Base-by-base conservation (phyloP, 2,113 vertebrate species). In the Andinoacara biseriatus region DNA sequence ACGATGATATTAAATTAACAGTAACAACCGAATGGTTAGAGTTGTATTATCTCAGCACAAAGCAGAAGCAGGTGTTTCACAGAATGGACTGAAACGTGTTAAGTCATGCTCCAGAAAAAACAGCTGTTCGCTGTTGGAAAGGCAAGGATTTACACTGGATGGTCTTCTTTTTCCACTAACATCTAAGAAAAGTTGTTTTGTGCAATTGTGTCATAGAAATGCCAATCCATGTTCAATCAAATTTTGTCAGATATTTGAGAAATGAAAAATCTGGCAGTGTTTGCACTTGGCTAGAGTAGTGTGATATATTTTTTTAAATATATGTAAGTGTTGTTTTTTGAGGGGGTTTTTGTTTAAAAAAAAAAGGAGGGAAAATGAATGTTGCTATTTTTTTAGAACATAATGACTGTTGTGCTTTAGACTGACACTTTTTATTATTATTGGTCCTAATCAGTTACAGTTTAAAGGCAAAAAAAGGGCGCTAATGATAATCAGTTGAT, bases 241-340 rank as follows among this genome's bases (percentile, higher is more conserved):
- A 95, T 94, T 96, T 89, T 94, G 94, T 95, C 95, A 95, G 94
- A 96, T 91, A 69, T 89, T 94, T 95, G 95, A 95, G 94, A 86
- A 92, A 92, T 92, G 89, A 92, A 91, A 92, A 96, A 95, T 96
- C 91, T 96, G 97, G 96, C 97, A 96, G 96, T 92, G 94, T 96
- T 99, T 98, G 97, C 97, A 97, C 96, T 97, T 95, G 92, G 67
- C 96, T 97, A 93, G 89, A 96, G 97, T 92, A 89, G 92, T 85
- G 80, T 86, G 82, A 91, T 92, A 90, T 96, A 94, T 95, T 93
- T 95, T 95, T 94, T 88, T 80, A 80, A 87, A 87, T 80, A 87
- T 85, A 85, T 58, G 76, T 82, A 49, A 40, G 74, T 90, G 75
- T 92, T 81, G 84, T 92, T 93, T 93, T 90, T 74, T n/a, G 4